phyloP scores from a whole-genome alignment of 2,113 vertebrate genomes.

The Cavia porcellus region DNA sequence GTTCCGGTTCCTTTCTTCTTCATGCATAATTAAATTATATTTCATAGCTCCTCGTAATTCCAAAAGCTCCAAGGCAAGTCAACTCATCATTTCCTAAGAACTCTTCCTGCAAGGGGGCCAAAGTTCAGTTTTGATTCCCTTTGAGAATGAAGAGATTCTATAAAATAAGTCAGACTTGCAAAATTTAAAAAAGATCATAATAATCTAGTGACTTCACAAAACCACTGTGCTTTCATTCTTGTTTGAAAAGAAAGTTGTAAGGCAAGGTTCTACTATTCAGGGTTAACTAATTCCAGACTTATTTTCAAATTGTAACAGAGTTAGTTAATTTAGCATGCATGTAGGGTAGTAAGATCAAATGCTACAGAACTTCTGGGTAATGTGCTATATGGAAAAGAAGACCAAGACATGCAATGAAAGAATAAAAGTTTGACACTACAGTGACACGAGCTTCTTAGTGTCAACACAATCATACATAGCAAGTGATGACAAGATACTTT shows the following conservation, averaged over 20 bases:
- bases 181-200: slow-evolving; percentile 19
- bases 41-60: neutral
- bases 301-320: neutral
- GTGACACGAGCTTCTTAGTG: neutral
- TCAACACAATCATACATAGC: neutral
- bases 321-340: neutral
- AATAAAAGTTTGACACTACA: neutral
- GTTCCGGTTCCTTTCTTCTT: slow-evolving; percentile 14
- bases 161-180: neutral
- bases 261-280: neutral
- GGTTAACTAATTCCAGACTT: neutral
- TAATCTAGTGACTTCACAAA: neutral
- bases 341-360: neutral
- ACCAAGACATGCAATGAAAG: neutral
- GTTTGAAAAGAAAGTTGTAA: slow-evolving; percentile 3
- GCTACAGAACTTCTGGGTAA: neutral
- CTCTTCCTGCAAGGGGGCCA: neutral
- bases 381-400: neutral
- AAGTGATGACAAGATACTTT: neutral
- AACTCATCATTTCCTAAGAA: neutral
- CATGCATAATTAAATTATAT: slow-evolving; percentile 58
- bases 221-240: neutral
- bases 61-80: neutral
- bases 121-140: slow-evolving; percentile 40
- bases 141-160: slow-evolving; percentile 54